Evolutionary conservation across 2,888 invertebrate genomes (phyloP).

Genomic region (Poecilus cupreus): DNA sequence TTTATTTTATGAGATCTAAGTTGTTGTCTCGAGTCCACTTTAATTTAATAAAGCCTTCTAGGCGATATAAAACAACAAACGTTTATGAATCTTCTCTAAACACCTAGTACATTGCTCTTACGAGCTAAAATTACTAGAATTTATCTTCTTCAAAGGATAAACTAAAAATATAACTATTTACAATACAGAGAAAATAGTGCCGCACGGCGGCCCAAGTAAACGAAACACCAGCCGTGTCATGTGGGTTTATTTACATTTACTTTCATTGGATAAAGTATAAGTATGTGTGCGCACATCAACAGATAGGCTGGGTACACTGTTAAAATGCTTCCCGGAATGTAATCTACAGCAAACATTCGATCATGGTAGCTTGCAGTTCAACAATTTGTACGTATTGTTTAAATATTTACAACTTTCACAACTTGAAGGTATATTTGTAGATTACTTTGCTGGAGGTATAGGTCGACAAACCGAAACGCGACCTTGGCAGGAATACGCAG

Average conservation of each 20-base stretch:
- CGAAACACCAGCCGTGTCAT: neutral
- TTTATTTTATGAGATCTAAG: too few species aligned
- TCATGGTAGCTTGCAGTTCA: neutral
- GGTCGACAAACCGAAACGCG: too few species aligned
- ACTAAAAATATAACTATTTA: slow-evolving; percentile 23
- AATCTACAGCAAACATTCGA: neutral
- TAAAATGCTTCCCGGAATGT: slow-evolving; percentile 17
- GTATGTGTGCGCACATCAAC: neutral
- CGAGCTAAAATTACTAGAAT: neutral
- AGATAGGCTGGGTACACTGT: neutral
- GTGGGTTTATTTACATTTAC: slow-evolving; percentile 28
- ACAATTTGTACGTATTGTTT: too few species aligned
- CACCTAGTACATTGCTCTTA: neutral
- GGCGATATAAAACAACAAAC: too few species aligned
- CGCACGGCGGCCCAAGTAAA: neutral
- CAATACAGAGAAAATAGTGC: neutral
- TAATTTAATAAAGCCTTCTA: too few species aligned
- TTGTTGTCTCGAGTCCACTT: too few species aligned
- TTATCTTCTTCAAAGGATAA: slow-evolving; percentile 22
- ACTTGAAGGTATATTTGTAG: too few species aligned
- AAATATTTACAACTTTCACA: too few species aligned
- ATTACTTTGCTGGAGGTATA: too few species aligned
- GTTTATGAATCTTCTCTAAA: neutral
- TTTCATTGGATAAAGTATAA: slow-evolving; percentile 29
- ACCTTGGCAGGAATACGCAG: too few species aligned